Percentiles rank a stretch among this genome's conserved stretches.
phyloP scores from a whole-genome alignment of 2,113 vertebrate species.

The Hiodon tergisus region DNA sequence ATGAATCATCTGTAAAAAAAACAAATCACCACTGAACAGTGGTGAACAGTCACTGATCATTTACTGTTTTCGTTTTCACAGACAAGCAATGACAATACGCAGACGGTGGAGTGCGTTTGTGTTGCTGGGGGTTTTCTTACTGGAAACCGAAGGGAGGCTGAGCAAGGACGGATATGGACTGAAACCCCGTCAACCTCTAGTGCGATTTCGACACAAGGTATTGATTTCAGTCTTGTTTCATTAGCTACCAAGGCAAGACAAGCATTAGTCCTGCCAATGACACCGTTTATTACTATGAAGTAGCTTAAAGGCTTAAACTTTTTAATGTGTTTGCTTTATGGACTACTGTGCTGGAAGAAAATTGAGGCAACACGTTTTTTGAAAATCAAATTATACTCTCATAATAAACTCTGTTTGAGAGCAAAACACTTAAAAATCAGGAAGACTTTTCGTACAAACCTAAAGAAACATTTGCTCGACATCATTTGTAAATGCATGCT shows the following conservation, averaged over 20 bases:
- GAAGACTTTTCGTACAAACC: too few relatives aligned
- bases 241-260: conserved; percentile 35
- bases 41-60: conserved; percentile 34
- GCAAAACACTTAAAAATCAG: too few relatives aligned
- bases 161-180: conserved; percentile 48
- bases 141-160: conserved; percentile 49
- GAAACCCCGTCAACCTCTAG: conserved; percentile 56
- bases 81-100: conserved; percentile 57
- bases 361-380: too few relatives aligned
- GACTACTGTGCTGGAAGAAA: neutral
- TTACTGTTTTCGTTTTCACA: conserved; percentile 43
- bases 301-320: conserved; percentile 19
- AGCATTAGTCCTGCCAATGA: conserved; percentile 34
- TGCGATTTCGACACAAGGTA: conserved; percentile 75
- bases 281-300: conserved; percentile 38
- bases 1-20: conserved; percentile 42
- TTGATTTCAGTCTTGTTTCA: conserved; percentile 42
- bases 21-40: conserved; percentile 27
- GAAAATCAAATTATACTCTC: too few relatives aligned
- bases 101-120: conserved; percentile 46
- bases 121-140: conserved; percentile 38
- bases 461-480: neutral
- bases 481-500: neutral
- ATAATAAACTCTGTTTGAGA: too few relatives aligned
- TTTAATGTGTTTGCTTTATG: conserved; percentile 19